Base-by-base conservation (phyloP, 2,113 vertebrate species). In the Platanista minor region DNA sequence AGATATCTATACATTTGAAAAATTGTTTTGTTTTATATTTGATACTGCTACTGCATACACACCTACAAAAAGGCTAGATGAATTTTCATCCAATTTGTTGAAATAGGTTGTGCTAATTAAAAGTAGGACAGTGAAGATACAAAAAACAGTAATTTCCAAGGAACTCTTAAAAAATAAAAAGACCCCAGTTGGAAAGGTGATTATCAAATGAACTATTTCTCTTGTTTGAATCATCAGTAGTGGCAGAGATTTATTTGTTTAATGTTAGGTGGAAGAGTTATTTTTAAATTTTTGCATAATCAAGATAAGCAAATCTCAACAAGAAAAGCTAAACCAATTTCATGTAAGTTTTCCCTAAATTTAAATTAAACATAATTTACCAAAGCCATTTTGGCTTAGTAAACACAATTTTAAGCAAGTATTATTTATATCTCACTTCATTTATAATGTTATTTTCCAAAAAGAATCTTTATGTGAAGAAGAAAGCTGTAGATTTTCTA, bases 361-460 rank as follows among this genome's bases (percentile, higher is more conserved):
- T 96, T 89, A 95, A 97, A 93, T 95, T 77, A 95, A 97, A 59
- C 8, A 72, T 74, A 95, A 94, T 94, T 94, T 90, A 85, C 75
- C 88, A 95, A 77, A 90, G 13, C 20, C 77, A 92, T 91, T 83
- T 93, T 96, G 83, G 83, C 67, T 95, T 86, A 78, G 88, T 93
- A 94, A 97, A 95, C 78, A 95, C 29, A 92, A 78, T 95, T 95
- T 97, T 91, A 94, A 96, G 43, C 62, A 90, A 92, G 82, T 36
- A 86, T 87, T 72, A 97, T 96, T 97, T 97, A 78, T 91, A 97
- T 74, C 61, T 95, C 84, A 90, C 64, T 94, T 97, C 94, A 94
- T 96, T 97, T 96, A 90, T 96, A 94, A 90, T 85, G 41, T 36
- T 95, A n/a, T 82, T 94, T 93, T 97, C 61, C 10, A 83, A 61